Percentiles rank a stretch among this genome's conserved stretches.
These are phyloP conservation scores for Brachyhypopomus occidentalis DNA, from an alignment of 2,113 vertebrate genomes.

Conservation along the genomic window DNA sequence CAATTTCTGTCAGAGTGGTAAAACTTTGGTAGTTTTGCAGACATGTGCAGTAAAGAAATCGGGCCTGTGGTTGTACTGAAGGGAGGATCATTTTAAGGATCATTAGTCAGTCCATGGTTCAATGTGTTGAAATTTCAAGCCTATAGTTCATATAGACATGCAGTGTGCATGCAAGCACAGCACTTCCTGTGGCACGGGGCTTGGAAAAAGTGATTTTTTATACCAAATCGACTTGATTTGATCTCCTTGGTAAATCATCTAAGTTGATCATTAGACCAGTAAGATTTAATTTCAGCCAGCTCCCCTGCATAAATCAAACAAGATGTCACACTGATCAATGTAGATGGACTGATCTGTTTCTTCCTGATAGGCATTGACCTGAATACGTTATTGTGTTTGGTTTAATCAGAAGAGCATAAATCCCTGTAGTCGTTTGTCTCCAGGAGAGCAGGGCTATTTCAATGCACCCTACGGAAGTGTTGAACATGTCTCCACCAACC, in stretches of 20 bases:
- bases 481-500: neutral
- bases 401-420: constrained; percentile 10
- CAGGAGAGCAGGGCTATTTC: constrained; percentile 7
- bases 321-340: constrained; percentile 22
- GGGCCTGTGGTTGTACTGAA: neutral
- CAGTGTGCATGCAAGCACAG: neutral
- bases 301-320: neutral
- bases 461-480: constrained; percentile 17
- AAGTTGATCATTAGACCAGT: neutral
- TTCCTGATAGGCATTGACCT: constrained; percentile 17
- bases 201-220: neutral
- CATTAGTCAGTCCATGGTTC: neutral
- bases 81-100: neutral
- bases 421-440: neutral
- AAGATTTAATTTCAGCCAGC: neutral
- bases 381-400: constrained; percentile 24
- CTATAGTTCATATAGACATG: neutral
- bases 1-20: neutral
- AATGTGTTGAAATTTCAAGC: neutral
- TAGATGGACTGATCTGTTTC: constrained; percentile 23
- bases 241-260: neutral
- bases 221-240: neutral
- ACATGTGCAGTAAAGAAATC: neutral
- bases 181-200: neutral
- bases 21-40: neutral